Conservation (phyloP, 2,888 invertebrate species). For the Tholera decimalis region DNA sequence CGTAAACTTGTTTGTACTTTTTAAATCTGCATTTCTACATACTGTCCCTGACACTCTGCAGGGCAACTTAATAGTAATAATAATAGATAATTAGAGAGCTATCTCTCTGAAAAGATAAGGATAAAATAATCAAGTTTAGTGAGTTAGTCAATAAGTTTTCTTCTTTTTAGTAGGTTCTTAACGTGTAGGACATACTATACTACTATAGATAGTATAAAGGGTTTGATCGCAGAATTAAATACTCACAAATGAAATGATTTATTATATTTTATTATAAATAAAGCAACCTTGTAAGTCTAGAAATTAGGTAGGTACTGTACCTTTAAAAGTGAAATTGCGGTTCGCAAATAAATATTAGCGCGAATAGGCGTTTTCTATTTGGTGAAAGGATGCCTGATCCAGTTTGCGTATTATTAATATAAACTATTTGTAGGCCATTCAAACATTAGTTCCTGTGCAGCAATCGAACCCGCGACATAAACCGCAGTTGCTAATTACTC, state of each 20-base stretch:
- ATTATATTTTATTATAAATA: not conserved
- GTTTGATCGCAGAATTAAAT: not conserved
- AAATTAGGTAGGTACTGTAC: not conserved
- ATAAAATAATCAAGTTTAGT: conserved; percentile 15
- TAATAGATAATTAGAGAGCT: conserved; percentile 26
- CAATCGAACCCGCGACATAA: too few species aligned
- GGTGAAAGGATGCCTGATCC: conserved; percentile 9
- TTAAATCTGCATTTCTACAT: conserved; percentile 10
- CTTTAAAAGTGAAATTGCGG: conserved; percentile 1
- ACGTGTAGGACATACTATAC: too few species aligned
- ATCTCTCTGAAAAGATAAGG: conserved; percentile 15
- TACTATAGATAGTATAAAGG: too few species aligned
- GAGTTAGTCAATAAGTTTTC: too few species aligned
- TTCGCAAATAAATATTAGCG: not conserved
- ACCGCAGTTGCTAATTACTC: too few species aligned
- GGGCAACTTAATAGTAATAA: conserved; percentile 3
- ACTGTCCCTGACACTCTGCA: not conserved
- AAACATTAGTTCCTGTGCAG: too few species aligned
- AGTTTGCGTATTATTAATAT: conserved; percentile 6
- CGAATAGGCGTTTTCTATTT: conserved; percentile 6
- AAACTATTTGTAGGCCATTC: too few species aligned
- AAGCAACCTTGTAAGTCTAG: not conserved
- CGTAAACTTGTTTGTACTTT: not conserved
- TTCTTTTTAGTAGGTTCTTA: too few species aligned
- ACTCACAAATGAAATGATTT: not conserved